Base-by-base conservation (phyloP, 2,113 vertebrate genomes). In the Notechis scutatus region DNA sequence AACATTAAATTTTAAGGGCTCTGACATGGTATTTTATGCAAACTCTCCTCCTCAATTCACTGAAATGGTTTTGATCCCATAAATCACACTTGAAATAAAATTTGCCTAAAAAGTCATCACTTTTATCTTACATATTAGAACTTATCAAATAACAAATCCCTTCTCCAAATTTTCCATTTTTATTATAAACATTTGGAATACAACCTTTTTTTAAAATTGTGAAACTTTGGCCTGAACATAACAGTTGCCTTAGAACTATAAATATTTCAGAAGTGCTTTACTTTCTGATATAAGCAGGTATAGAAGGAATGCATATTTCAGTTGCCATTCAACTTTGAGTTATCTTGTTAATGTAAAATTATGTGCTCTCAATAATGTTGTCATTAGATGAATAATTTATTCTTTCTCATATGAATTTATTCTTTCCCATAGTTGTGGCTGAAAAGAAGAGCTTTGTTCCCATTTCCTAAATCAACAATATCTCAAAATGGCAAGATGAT, bases 1-100 rank as follows among this genome's bases (percentile, higher is more conserved):
- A 95, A 95, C 96, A 96, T 94, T 93, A 96, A 96, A 96, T 95
- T 59, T 92, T 92, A 85, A 95, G 94, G 92, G 89, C 95, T 94
- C 34, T 88, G 93, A 95, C 74, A 29, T 45, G 57, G 64, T 87
- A 92, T 20, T 93, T 96, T 91, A 92, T 93, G 95, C 92, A 87
- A 29, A 95, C 55, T 96, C 45, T 96, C 55, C 61, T 45, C 87
- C 95, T 87, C 86, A 90, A 91, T 23, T 93, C 93, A 90, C 88
- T 64, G 0, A 50, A 64, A 39, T 94, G 90, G 93, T 59, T 56
- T 4, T 21, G 52, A 81, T 81, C 74, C 74, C 74, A 81, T 81
- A 81, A 81, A 81, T 81, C 74, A 81, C 34, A 42, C 74, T 81
- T 81, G 74, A 42, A 42, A 81, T 42, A 81, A 81, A 81, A 42